A percentile compares a stretch with the other conserved stretches of the same genome.
phyloP scores from a whole-genome alignment of 2,113 vertebrate species.

The Lates calcarifer region DNA sequence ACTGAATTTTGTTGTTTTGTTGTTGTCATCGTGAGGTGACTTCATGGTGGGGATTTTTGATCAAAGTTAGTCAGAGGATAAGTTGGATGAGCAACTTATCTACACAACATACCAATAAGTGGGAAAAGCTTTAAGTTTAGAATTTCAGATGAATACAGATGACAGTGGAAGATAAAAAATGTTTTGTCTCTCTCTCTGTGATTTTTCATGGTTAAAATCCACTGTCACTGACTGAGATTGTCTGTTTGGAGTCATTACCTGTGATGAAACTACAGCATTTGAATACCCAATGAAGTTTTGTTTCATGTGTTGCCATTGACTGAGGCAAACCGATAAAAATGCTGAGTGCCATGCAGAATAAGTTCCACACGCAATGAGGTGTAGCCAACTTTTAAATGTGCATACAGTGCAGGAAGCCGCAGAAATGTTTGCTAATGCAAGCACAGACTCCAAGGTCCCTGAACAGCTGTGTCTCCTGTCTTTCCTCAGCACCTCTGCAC shows the following conservation, averaged over 20 bases:
- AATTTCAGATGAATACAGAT: constrained; percentile 13
- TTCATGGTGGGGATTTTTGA: neutral
- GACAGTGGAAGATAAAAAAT: neutral
- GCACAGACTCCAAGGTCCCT: constrained; percentile 42
- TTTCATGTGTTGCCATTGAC: constrained; percentile 8
- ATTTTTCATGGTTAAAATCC: no score
- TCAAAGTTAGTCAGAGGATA: neutral
- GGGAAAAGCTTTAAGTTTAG: neutral
- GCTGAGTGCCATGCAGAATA: constrained; percentile 48
- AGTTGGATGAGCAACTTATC: neutral
- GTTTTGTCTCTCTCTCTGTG: neutral
- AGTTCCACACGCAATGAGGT: constrained; percentile 34
- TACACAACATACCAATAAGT: neutral
- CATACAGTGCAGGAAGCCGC: constrained; percentile 61
- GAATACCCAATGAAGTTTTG: neutral
- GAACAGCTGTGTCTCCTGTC: constrained; percentile 67
- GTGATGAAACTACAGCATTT: neutral
- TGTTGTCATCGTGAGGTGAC: neutral
- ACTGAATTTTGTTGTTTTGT: neutral
- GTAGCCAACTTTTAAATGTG: constrained; percentile 62
- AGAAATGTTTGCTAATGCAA: constrained; percentile 59
- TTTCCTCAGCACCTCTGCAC: constrained; percentile 59
- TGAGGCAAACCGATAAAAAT: constrained; percentile 28
- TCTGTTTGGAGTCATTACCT: neutral
- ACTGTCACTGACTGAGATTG: no score